Conservation (phyloP, 2,797 vertebrate species). For the Naso thynnoides region DNA sequence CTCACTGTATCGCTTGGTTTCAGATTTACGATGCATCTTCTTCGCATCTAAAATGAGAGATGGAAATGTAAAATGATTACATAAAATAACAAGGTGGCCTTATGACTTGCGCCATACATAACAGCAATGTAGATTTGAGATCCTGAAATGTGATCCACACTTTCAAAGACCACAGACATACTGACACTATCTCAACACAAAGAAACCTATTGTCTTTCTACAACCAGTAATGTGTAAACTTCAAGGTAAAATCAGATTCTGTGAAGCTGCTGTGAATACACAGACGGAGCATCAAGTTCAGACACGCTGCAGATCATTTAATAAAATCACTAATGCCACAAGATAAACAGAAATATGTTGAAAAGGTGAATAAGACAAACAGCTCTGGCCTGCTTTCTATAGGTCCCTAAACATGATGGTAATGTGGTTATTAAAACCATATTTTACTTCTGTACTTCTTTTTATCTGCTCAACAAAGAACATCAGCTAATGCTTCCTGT, state of each 20-base stretch:
- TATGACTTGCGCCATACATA: not conserved
- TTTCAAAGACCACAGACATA: not conserved
- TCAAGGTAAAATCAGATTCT: not conserved
- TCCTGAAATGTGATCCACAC: not conserved
- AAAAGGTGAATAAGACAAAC: not conserved
- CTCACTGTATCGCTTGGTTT: conserved; percentile 92
- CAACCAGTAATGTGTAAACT: conserved; percentile 1
- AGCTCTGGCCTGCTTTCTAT: not conserved
- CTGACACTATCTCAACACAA: not conserved
- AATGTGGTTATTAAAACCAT: not conserved
- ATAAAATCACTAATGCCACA: not conserved
- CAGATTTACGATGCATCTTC: conserved; percentile 53
- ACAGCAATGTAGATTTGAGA: not conserved
- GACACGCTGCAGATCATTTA: not conserved
- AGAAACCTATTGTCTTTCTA: not conserved
- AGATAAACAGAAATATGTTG: not conserved
- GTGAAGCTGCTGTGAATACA: not conserved
- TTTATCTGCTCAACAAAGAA: not conserved
- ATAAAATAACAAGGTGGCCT: not conserved
- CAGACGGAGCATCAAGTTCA: not conserved
- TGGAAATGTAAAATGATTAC: not conserved
- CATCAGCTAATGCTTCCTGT: not conserved
- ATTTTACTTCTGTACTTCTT: not conserved
- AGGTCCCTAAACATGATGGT: not conserved
- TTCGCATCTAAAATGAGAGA: conserved; percentile 76